Conservation (phyloP, 2,113 vertebrate species). For the Catharus bicknelli region DNA sequence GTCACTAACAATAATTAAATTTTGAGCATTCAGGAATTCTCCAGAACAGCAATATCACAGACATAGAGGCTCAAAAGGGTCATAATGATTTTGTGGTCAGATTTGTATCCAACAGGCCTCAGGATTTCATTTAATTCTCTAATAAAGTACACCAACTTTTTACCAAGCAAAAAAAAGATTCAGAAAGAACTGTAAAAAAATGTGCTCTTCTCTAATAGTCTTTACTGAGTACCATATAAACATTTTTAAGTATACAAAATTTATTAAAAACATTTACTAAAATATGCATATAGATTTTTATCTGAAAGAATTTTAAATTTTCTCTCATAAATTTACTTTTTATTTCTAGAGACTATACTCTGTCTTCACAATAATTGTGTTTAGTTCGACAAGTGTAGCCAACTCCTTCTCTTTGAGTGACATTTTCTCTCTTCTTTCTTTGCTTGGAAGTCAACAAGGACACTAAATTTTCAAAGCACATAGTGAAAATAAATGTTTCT, state of each 20-base stretch:
- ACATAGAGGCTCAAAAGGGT: neutral
- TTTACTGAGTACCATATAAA: neutral
- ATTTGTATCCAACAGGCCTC: neutral
- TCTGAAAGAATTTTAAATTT: neutral
- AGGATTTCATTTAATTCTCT: neutral
- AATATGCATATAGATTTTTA: neutral
- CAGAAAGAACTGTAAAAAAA: neutral
- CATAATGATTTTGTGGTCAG: neutral
- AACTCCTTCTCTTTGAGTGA: neutral
- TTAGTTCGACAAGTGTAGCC: neutral
- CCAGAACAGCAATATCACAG: neutral
- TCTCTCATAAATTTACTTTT: neutral
- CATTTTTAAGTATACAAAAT: neutral
- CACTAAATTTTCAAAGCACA: neutral
- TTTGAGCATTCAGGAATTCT: neutral
- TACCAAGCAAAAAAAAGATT: neutral
- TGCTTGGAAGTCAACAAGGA: neutral
- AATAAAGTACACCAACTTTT: neutral
- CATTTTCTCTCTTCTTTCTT: neutral
- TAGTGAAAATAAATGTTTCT: neutral
- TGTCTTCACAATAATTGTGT: neutral
- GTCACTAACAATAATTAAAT: neutral
- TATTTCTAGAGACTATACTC: neutral
- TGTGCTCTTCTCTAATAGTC: neutral
- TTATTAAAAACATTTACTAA: neutral